Conservation (phyloP, 2,113 vertebrate species). For the Lates calcarifer region DNA sequence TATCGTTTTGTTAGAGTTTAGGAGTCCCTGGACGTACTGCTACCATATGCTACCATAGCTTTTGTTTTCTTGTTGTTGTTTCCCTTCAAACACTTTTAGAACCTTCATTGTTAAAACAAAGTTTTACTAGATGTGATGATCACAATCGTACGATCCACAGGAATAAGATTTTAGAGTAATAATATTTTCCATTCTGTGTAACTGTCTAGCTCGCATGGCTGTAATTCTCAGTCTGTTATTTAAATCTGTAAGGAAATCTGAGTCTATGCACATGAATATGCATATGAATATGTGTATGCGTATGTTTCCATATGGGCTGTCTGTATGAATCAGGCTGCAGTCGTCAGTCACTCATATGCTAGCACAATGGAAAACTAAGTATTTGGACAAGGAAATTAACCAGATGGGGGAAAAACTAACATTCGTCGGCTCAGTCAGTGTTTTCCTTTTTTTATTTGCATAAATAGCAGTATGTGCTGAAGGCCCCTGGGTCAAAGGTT, state of each 20-base stretch:
- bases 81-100: too few relatives aligned
- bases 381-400: background rate
- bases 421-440: background rate
- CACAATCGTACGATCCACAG: too few relatives aligned
- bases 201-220: background rate
- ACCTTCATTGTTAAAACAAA: background rate
- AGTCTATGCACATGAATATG: conserved; percentile 14
- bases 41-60: too few relatives aligned
- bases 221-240: background rate
- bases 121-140: background rate
- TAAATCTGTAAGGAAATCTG: background rate
- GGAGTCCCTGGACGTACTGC: too few relatives aligned
- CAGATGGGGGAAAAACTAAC: background rate
- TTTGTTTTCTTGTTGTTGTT: too few relatives aligned
- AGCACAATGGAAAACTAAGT: background rate
- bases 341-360: background rate
- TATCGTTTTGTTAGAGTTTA: background rate
- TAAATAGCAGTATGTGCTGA: background rate
- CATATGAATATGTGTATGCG: background rate
- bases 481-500: background rate
- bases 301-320: conserved; percentile 6
- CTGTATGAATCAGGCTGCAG: conserved; percentile 23
- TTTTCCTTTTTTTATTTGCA: background rate
- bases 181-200: conserved; percentile 16
- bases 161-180: too few relatives aligned